Conservation (phyloP, 2,797 vertebrate species). For the Sebastes nivosus region DNA sequence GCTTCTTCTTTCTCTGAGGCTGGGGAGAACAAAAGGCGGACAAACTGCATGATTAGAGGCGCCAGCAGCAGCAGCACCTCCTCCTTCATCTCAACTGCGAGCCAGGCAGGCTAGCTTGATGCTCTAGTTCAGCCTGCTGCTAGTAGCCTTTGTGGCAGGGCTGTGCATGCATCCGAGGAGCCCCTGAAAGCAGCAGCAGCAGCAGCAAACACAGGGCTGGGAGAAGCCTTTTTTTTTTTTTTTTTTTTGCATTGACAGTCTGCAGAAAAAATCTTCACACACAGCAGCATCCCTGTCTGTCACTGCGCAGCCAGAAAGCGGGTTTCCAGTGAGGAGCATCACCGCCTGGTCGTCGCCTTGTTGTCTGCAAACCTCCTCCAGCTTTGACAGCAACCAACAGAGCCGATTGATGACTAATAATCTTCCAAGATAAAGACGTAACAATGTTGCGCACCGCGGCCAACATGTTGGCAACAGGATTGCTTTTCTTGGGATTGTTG, state of each 20-base stretch:
- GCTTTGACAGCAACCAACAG: slow-evolving; percentile 67
- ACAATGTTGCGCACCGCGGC: slow-evolving; percentile 76
- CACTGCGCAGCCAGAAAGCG: slow-evolving; percentile 59
- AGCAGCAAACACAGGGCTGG: slow-evolving; percentile 61
- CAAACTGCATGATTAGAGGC: slow-evolving; percentile 54
- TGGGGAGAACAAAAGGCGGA: slow-evolving; percentile 67
- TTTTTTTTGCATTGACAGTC: slow-evolving; percentile 43
- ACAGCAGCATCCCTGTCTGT: slow-evolving; percentile 50
- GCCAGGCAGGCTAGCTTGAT: slow-evolving; percentile 66
- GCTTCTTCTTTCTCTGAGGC: slow-evolving; percentile 40
- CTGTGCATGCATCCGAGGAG: slow-evolving; percentile 73
- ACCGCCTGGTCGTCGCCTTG: slow-evolving; percentile 52
- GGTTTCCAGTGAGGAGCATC: slow-evolving; percentile 63
- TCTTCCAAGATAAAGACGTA: slow-evolving; percentile 36
- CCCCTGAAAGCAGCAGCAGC: slow-evolving; percentile 30
- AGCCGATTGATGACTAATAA: slow-evolving; percentile 72
- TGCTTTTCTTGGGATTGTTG: slow-evolving; percentile 81
- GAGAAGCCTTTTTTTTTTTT: slow-evolving; percentile 64
- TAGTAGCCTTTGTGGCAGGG: slow-evolving; percentile 77
- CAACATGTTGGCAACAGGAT: slow-evolving; percentile 73
- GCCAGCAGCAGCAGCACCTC: slow-evolving; percentile 5
- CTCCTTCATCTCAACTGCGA: slow-evolving; percentile 52
- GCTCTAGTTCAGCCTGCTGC: slow-evolving; percentile 64
- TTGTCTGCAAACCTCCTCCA: slow-evolving; percentile 62
- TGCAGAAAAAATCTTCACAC: slow-evolving; percentile 32